These are phyloP conservation scores for Argyresthia goedartella DNA, from an alignment of 2,888 invertebrate genomes.

Conservation along the genomic window DNA sequence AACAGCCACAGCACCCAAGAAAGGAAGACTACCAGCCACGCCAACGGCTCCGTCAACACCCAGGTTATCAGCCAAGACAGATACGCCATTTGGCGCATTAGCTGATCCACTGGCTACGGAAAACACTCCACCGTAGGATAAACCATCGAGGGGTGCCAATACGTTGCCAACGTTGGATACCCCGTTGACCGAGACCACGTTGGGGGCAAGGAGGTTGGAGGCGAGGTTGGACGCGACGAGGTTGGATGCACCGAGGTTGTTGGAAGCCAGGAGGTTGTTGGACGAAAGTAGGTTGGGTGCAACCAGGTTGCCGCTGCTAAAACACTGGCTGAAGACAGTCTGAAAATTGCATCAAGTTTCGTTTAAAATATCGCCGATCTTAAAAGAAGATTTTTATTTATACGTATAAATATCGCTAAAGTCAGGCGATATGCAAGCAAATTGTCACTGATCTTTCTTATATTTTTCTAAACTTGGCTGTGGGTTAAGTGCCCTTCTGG, in stretches of 20 bases:
- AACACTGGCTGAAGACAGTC: not conserved
- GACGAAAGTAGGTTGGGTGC: not conserved
- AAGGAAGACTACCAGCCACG: not conserved
- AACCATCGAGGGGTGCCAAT: not conserved
- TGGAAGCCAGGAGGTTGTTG: not conserved
- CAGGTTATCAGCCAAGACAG: not conserved
- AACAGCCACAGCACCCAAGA: not conserved
- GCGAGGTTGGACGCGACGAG: not conserved
- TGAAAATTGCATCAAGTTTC: not conserved
- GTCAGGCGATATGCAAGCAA: not conserved
- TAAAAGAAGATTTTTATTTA: too few relatives aligned
- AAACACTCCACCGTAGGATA: not conserved
- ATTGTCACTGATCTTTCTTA: not conserved
- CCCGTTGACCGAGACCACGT: not conserved
- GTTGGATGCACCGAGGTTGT: not conserved
- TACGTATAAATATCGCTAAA: not conserved
- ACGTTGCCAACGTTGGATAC: not conserved
- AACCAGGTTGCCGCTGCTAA: not conserved
- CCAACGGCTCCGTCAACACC: not conserved
- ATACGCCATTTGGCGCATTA: not conserved
- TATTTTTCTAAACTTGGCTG: not conserved
- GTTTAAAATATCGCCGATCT: not conserved
- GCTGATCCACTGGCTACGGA: constrained; percentile 1
- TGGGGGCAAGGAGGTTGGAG: not conserved
- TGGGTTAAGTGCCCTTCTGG: not conserved